These are phyloP conservation scores for Talpa occidentalis DNA, from an alignment of 2,113 vertebrate genomes.

Conservation along the genomic window DNA sequence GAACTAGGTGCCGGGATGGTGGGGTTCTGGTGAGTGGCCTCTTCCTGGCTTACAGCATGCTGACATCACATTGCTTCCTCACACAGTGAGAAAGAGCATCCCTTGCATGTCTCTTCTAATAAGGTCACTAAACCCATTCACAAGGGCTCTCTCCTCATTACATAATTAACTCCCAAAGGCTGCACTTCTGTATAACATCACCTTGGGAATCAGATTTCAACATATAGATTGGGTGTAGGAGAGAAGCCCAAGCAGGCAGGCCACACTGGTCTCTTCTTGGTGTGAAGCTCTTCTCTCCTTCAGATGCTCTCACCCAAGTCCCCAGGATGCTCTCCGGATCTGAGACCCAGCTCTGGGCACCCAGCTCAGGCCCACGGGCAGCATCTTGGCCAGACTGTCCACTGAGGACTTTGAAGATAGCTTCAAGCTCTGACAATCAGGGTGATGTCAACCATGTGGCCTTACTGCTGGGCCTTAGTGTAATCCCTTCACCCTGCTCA, in stretches of 20 bases:
- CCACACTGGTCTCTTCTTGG: background rate
- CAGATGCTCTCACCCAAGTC: background rate
- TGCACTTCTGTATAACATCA: background rate
- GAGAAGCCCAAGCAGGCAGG: background rate
- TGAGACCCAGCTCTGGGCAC: background rate
- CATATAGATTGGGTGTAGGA: background rate
- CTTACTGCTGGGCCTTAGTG: background rate
- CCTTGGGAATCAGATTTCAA: background rate
- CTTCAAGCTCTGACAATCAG: background rate
- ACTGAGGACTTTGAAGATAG: background rate
- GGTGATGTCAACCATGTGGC: background rate
- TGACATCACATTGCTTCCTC: too few species aligned
- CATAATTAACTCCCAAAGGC: background rate
- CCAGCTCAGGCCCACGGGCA: background rate
- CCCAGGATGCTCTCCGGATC: background rate
- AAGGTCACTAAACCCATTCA: background rate
- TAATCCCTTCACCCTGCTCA: background rate
- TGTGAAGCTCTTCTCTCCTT: background rate
- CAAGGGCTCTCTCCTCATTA: background rate
- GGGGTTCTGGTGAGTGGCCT: background rate
- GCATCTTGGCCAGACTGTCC: background rate
- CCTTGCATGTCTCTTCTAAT: background rate
- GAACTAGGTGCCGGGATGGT: background rate
- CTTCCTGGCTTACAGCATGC: too few species aligned
- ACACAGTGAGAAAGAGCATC: background rate